A percentile compares a stretch with the other conserved stretches of the same genome.
These are phyloP conservation scores for Nyctibius bracteatus DNA, from an alignment of 2,113 vertebrate species.

Conservation along the genomic window DNA sequence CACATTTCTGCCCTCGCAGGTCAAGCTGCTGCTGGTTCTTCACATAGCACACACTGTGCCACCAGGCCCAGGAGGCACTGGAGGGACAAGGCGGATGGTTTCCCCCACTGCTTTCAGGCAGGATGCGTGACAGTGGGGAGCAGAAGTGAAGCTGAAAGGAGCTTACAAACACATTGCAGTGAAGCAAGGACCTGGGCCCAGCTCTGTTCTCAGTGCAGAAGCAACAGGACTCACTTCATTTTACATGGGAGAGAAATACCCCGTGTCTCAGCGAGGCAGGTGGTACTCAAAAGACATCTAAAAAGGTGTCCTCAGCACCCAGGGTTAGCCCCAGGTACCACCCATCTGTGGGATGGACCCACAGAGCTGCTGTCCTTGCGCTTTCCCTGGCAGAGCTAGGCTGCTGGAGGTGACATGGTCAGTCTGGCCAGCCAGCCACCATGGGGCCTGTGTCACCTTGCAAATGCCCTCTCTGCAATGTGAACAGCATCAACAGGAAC, in stretches of 20 bases:
- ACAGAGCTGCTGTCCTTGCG: not conserved
- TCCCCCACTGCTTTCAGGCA: not conserved
- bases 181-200: not conserved
- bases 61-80: not conserved
- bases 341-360: fast-evolving
- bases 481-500: not conserved
- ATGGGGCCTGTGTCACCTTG: not conserved
- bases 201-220: not conserved
- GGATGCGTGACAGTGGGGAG: not conserved
- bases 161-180: fast-evolving
- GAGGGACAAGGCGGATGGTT: not conserved
- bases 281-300: not conserved
- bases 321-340: not conserved
- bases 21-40: not conserved
- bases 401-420: not conserved
- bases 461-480: not conserved
- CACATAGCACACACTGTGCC: fast-evolving
- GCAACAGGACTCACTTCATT: not conserved
- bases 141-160: not conserved
- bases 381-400: not conserved
- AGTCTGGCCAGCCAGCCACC: not conserved
- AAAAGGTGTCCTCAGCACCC: not conserved
- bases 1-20: not conserved
- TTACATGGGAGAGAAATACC: not conserved
- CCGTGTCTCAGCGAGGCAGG: not conserved